Evolutionary conservation across 1,140 invertebrate genomes (phyloP).

Genomic region (Drosophila neocordata): DNA sequence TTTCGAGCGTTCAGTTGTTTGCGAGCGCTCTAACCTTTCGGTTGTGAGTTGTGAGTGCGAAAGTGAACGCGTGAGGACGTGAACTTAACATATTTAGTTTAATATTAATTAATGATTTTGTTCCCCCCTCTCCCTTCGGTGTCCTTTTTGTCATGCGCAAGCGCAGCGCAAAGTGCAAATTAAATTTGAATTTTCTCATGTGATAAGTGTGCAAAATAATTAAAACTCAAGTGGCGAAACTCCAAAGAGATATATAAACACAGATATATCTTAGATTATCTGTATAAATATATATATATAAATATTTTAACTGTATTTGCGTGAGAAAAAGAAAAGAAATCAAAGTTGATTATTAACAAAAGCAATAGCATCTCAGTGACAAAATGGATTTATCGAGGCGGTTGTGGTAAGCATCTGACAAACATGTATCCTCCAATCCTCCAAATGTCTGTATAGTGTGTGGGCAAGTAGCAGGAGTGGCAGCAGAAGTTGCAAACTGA

Average conservation of each 20-base stretch:
- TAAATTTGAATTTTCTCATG: slow-evolving; percentile 16
- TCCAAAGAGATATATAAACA: slow-evolving; percentile 12
- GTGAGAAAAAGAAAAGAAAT: background rate
- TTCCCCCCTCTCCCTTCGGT: background rate
- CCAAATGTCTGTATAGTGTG: slow-evolving; percentile 18
- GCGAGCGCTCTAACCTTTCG: slow-evolving; percentile 72
- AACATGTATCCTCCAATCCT: slow-evolving; percentile 53
- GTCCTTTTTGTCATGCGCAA: slow-evolving; percentile 65
- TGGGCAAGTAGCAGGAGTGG: too few relatives aligned
- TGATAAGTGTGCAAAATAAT: slow-evolving; percentile 59
- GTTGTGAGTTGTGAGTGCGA: slow-evolving; percentile 58
- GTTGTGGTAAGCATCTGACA: slow-evolving; percentile 81
- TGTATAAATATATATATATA: slow-evolving; percentile 3
- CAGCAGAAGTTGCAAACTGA: slow-evolving; percentile 28
- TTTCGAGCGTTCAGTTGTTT: slow-evolving; percentile 65
- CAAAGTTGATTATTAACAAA: slow-evolving; percentile 54
- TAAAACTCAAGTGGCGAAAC: slow-evolving; percentile 66
- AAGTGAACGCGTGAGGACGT: slow-evolving; percentile 33
- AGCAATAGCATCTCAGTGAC: slow-evolving; percentile 39
- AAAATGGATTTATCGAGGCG: slow-evolving; percentile 83
- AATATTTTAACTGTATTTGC: background rate
- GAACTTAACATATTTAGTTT: too few relatives aligned
- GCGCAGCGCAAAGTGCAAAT: slow-evolving; percentile 68
- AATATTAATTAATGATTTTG: too few relatives aligned
- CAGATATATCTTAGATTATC: too few relatives aligned